Conservation (phyloP, 2,888 invertebrate species). For the Pachliopta kotzebuea region DNA sequence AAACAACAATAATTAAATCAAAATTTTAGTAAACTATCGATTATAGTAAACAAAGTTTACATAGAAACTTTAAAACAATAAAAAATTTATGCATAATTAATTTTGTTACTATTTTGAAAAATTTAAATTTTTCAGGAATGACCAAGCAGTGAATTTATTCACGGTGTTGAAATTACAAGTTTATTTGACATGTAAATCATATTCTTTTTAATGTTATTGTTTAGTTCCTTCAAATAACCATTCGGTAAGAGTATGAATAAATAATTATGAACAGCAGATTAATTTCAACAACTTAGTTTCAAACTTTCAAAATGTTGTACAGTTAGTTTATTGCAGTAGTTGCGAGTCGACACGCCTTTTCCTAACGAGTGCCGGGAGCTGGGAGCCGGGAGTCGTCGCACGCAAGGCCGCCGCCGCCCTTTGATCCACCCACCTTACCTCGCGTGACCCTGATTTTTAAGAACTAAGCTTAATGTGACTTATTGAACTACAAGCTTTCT, state of each 20-base stretch:
- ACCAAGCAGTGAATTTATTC: not conserved
- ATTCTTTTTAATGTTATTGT: too few relatives aligned
- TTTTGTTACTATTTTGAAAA: not conserved
- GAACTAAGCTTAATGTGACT: slow-evolving; percentile 28
- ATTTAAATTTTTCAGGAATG: not conserved
- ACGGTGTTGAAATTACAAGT: not conserved
- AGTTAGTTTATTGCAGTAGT: slow-evolving; percentile 56
- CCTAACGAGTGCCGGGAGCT: slow-evolving; percentile 73
- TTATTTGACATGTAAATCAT: not conserved
- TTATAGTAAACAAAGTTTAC: too few relatives aligned
- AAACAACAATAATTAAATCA: not conserved
- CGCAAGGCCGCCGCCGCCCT: slow-evolving; percentile 78
- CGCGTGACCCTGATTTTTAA: slow-evolving; percentile 72
- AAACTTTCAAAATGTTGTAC: slow-evolving; percentile 29
- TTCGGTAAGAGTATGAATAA: not conserved
- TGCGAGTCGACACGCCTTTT: slow-evolving; percentile 78
- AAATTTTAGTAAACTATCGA: too few relatives aligned
- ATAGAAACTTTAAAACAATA: not conserved
- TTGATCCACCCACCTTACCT: slow-evolving; percentile 80
- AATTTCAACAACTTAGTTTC: not conserved
- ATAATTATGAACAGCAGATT: not conserved
- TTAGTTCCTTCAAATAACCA: too few relatives aligned
- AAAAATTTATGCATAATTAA: not conserved
- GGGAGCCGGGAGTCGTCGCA: slow-evolving; percentile 76
- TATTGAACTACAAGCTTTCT: slow-evolving; percentile 9